Conservation (phyloP, 2,888 invertebrate genomes). For the Nycteola revayana region DNA sequence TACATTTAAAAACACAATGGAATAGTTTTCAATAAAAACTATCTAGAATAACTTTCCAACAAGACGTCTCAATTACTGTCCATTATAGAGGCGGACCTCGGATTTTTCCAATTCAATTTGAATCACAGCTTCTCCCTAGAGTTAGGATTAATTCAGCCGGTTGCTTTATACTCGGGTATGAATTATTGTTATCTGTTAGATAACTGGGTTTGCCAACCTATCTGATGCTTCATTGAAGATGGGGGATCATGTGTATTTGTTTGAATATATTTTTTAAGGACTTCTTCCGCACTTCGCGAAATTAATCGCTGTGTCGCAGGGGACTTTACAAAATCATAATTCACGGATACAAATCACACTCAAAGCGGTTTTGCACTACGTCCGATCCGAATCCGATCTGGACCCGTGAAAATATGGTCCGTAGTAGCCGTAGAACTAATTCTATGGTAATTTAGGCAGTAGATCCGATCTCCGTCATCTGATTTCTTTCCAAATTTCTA, state of each 20-base stretch:
- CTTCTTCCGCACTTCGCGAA: no score
- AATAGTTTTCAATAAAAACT: constrained; percentile 26
- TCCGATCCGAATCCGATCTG: no score
- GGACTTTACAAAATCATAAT: no score
- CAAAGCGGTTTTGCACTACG: no score
- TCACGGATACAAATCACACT: no score
- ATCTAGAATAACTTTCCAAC: constrained; percentile 19
- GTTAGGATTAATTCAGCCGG: constrained; percentile 42
- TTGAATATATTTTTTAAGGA: no score
- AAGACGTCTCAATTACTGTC: constrained; percentile 30
- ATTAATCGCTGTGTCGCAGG: no score
- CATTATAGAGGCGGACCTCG: constrained; percentile 23
- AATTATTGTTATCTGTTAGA: constrained; percentile 36
- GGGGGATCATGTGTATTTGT: constrained; percentile 17
- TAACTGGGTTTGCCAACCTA: constrained; percentile 19
- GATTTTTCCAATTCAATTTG: constrained; percentile 55
- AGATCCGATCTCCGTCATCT: no score
- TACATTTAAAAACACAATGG: constrained; percentile 10
- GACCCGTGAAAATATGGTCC: no score
- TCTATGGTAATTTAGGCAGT: no score
- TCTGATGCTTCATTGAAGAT: constrained; percentile 19
- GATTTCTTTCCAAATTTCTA: no score
- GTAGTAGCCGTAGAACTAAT: no score
- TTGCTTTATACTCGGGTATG: constrained; percentile 41
- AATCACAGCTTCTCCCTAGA: constrained; percentile 45